phyloP scores from a whole-genome alignment of 1,140 invertebrate genomes.

The Antheraea pernyi region DNA sequence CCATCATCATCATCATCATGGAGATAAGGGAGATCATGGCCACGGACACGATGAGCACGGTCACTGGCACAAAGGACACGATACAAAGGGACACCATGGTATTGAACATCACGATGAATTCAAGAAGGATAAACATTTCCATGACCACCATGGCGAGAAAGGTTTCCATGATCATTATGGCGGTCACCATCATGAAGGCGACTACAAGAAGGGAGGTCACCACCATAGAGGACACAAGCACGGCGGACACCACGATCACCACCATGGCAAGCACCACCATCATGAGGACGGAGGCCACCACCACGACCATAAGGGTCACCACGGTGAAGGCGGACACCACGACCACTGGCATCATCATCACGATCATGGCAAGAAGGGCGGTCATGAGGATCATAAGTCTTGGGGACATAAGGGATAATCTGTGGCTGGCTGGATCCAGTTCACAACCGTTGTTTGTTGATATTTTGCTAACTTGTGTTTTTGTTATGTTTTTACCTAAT shows the following conservation, averaged over 20 bases:
- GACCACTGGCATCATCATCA: slow-evolving; percentile 81
- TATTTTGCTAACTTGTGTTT: slow-evolving; percentile 21
- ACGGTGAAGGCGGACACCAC: slow-evolving; percentile 71
- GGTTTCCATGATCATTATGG: slow-evolving; percentile 83
- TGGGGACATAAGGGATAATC: slow-evolving; percentile 81
- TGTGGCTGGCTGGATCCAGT: slow-evolving; percentile 22
- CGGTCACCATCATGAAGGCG: slow-evolving; percentile 83
- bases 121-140: slow-evolving; percentile 81
- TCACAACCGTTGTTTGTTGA: slow-evolving; percentile 25
- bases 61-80: slow-evolving; percentile 87
- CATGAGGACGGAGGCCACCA: slow-evolving; percentile 76
- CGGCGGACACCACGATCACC: slow-evolving; percentile 77
- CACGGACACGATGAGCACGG: slow-evolving; percentile 80
- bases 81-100: slow-evolving; percentile 87
- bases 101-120: slow-evolving; percentile 82
- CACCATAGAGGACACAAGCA: slow-evolving; percentile 86
- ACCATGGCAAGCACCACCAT: slow-evolving; percentile 67
- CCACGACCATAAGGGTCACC: slow-evolving; percentile 79
- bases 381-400: slow-evolving; percentile 78
- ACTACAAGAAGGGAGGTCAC: slow-evolving; percentile 82
- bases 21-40: slow-evolving; percentile 86
- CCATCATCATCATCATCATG: slow-evolving; percentile 83
- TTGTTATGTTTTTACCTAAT: slow-evolving; percentile 35
- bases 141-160: slow-evolving; percentile 87
- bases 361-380: slow-evolving; percentile 82